Base-by-base conservation (phyloP, 2,888 invertebrate species). In the Dolichopus griseipennis region DNA sequence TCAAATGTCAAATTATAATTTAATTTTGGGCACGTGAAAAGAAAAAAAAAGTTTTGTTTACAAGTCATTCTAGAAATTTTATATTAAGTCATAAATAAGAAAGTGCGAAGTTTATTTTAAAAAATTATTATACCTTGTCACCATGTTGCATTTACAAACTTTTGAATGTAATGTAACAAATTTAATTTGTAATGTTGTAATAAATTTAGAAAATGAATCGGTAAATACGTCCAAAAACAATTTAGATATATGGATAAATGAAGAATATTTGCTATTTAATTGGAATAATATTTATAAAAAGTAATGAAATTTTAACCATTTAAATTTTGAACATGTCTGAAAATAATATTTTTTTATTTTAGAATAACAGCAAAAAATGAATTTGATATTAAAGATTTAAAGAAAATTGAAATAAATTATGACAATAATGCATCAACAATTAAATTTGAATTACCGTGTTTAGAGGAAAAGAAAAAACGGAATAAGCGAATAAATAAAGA, bases 311-410 rank as follows among this genome's bases (percentile, higher is more conserved):
- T 37, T 5, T 1, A 52, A 52, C 1, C 4, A 20, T 62, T 21
- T 21, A 62, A 20, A 12, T 21, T 22, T 22, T 22, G 22, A n/a
- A n/a, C n/a, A n/a, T n/a, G n/a, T n/a, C n/a, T n/a, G 8, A 8
- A 10, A 20, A 61, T n/a, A 20, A 22, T 62, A 12, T 4, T 62
- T 62, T 62, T 62, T 3, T 62, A n/a, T 62, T 62, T 15, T 12
- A 62, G 22, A 8, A 62, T 62, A 21, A 62, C 21, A 22, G 20
- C 21, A 2, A 21, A 20, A 18, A 64, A 20, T 52, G 72, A 74
- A 68, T 77, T 80, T 67, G 78, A 79, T 70, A 69, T 76, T 34
- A 76, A 76, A 65, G 77, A 77, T 33, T 72, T 80, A 68, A 78
- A 78, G 71, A 74, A 75, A 20, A 69, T 80, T 66, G 68, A 72